Conservation (phyloP, 2,888 invertebrate genomes). For the Agriotes lineatus region DNA sequence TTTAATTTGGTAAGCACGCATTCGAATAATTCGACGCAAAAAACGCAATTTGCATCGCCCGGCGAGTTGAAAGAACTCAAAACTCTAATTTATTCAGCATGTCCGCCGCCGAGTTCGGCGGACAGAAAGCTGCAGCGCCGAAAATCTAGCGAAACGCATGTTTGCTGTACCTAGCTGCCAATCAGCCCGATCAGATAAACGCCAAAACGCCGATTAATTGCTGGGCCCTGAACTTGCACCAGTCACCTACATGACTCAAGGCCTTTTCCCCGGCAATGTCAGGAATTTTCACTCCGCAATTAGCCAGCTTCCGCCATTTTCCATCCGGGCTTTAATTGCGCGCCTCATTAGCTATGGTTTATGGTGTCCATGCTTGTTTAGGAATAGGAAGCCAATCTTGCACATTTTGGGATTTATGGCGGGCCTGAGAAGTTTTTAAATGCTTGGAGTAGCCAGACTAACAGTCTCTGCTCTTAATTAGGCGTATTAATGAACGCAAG, state of each 20-base stretch:
- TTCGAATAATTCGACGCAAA: too few relatives aligned
- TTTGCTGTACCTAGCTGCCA: not conserved
- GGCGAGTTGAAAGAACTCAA: constrained; percentile 1
- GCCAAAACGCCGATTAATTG: constrained; percentile 7
- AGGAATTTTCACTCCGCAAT: not conserved
- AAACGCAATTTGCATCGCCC: not conserved
- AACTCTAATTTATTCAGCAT: not conserved
- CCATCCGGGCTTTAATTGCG: too few relatives aligned
- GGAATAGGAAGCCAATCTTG: too few relatives aligned
- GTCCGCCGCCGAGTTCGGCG: not conserved
- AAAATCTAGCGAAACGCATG: not conserved
- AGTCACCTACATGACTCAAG: constrained; percentile 7
- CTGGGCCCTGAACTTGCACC: constrained; percentile 7
- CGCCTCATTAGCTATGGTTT: too few relatives aligned
- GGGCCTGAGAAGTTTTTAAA: too few relatives aligned
- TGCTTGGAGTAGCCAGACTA: too few relatives aligned
- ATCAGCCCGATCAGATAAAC: constrained; percentile 1
- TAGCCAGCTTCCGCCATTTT: not conserved
- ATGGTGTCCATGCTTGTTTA: too few relatives aligned
- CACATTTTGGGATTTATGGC: too few relatives aligned
- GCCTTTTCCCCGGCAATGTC: not conserved
- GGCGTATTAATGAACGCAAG: too few relatives aligned
- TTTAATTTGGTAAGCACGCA: not conserved
- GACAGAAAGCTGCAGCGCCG: not conserved
- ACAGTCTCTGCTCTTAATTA: too few relatives aligned